A percentile compares a stretch with the other conserved stretches of the same genome.
Conservation (phyloP, 2,888 invertebrate genomes). For the Pterobdella sp. region DNA sequence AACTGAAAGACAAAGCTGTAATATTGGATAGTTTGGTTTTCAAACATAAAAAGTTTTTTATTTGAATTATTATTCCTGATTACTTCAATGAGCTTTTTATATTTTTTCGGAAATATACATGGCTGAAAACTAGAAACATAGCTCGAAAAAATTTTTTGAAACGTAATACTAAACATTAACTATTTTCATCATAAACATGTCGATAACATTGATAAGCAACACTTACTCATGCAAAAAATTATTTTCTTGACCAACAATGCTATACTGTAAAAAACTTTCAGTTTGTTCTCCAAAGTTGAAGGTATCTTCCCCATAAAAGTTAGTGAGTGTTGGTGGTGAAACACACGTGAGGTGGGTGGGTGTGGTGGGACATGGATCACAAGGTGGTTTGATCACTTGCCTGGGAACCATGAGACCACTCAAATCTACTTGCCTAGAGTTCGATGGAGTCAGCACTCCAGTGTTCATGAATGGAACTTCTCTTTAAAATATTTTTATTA, state of each 20-base stretch:
- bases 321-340: slow-evolving; percentile 29
- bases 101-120: no score
- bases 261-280: slow-evolving; percentile 33
- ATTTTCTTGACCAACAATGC: slow-evolving; percentile 15
- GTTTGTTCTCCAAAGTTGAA: slow-evolving; percentile 33
- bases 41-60: no score
- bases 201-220: no score
- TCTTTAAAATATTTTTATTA: slow-evolving; percentile 16
- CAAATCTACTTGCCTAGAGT: slow-evolving; percentile 32
- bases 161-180: no score
- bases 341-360: slow-evolving; percentile 35
- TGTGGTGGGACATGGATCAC: slow-evolving; percentile 35
- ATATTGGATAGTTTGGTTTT: neutral
- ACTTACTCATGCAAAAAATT: slow-evolving; percentile 14
- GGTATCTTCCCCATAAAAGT: neutral
- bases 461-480: slow-evolving; percentile 29
- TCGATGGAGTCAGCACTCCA: neutral
- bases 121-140: no score
- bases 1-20: slow-evolving; percentile 38
- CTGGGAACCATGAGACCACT: slow-evolving; percentile 34
- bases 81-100: no score
- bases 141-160: no score
- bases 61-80: no score
- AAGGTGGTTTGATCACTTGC: slow-evolving; percentile 31
- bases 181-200: no score